A percentile compares a stretch with the other conserved stretches of the same genome.
Conservation (phyloP, 2,113 vertebrate species). For the Ranitomeya imitator region DNA sequence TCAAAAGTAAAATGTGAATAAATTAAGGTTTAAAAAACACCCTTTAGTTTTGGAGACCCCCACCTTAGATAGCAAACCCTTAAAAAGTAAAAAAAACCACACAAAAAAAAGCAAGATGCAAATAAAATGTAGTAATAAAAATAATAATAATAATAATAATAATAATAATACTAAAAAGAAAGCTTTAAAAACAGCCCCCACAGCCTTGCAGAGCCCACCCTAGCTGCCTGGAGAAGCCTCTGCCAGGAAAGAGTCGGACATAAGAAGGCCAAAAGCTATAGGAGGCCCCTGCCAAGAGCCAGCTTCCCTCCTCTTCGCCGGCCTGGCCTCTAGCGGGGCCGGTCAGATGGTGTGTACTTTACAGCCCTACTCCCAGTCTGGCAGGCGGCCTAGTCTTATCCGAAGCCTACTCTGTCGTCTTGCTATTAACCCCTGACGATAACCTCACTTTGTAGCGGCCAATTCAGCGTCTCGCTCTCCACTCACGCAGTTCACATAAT, state of each 20-base stretch:
- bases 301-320: slow-evolving; percentile 59
- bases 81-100: no score
- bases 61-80: no score
- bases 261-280: slow-evolving; percentile 64
- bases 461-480: no score
- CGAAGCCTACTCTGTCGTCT: slow-evolving; percentile 80
- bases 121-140: no score
- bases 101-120: no score
- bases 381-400: slow-evolving; percentile 83
- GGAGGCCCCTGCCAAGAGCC: slow-evolving; percentile 62
- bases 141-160: no score
- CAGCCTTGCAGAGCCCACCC: slow-evolving; percentile 32
- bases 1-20: no score
- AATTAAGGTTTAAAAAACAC: no score
- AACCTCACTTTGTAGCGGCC: slow-evolving; percentile 67
- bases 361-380: slow-evolving; percentile 80
- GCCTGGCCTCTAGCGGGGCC: slow-evolving; percentile 63
- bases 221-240: slow-evolving; percentile 54
- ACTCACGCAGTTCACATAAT: slow-evolving; percentile 10
- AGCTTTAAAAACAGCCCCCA: slow-evolving; percentile 14
- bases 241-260: slow-evolving; percentile 56
- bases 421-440: slow-evolving; percentile 80
- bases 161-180: no score
- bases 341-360: slow-evolving; percentile 79
- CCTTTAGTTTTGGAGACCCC: no score